These are phyloP conservation scores for Pycnomerus fuliginosus DNA, from an alignment of 2,888 invertebrate genomes.

Conservation along the genomic window DNA sequence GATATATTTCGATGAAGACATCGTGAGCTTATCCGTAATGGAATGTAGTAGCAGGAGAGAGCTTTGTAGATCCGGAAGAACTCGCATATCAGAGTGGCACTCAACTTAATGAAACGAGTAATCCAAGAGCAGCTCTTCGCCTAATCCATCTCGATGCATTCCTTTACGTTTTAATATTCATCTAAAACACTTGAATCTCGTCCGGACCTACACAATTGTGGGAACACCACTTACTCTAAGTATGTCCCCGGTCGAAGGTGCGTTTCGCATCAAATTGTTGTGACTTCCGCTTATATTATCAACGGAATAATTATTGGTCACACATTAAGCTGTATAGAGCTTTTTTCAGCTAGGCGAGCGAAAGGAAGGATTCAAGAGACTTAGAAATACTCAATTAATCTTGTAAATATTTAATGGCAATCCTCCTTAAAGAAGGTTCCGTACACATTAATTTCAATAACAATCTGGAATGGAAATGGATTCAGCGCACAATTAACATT, in stretches of 20 bases:
- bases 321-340: too few relatives aligned
- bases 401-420: slow-evolving; percentile 42
- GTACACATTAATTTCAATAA: slow-evolving; percentile 41
- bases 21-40: slow-evolving; percentile 46
- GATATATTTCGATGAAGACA: slow-evolving; percentile 44
- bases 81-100: slow-evolving; percentile 54
- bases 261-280: too few relatives aligned
- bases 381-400: slow-evolving; percentile 39
- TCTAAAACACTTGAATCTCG: slow-evolving; percentile 49
- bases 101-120: slow-evolving; percentile 60
- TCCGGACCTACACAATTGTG: slow-evolving; percentile 47
- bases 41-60: slow-evolving; percentile 41
- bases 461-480: slow-evolving; percentile 46
- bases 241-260: slow-evolving; percentile 17
- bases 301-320: too few relatives aligned
- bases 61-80: slow-evolving; percentile 44
- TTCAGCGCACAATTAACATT: slow-evolving; percentile 50
- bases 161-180: slow-evolving; percentile 54
- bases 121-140: slow-evolving; percentile 53
- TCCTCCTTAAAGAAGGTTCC: slow-evolving; percentile 37
- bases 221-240: slow-evolving; percentile 49
- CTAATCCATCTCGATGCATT: slow-evolving; percentile 54
- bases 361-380: too few relatives aligned
- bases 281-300: too few relatives aligned
- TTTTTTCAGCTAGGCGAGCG: too few relatives aligned